Evolutionary conservation across 2,888 invertebrate species (phyloP), one percentile per base, ranked within the genome.

Genomic region (Hydropsyche betteni): DNA sequence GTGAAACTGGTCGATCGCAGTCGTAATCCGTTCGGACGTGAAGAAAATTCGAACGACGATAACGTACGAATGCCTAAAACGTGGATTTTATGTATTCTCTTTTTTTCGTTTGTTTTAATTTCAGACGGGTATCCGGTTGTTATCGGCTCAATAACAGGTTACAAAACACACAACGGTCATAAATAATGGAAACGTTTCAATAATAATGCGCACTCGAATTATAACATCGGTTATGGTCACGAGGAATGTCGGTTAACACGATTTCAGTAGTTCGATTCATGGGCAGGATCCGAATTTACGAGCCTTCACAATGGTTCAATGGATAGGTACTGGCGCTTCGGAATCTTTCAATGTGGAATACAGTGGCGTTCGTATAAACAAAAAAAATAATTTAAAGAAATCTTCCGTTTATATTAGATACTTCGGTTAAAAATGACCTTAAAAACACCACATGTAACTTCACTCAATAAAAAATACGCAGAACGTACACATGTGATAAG

Each of bases 231-330:
- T 64, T 64, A 64, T 64, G 64, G 64, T 64, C 36, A n/a, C 36
- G 36, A 36, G 64, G 64, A 70, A 70, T 64, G 53, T 36, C 52
- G 51, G 70, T 24, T 64, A 51, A 53, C 70, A 70, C 51, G 52
- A 34, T 33, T 72, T 72, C 72, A 36, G 72, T 72, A 72, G 72
- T 72, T 70, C 12, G 38, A 58, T 52, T 72, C 58, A 34, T 12
- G 58, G 55, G 33, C 34, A 58, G 36, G 72, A n/a, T 38, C 38
- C n/a, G 55, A 72, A 72, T 72, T 72, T 72, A 72, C 61, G 72
- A 72, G 72, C 44, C 33, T 58, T 50, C 64, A 64, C 64, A 64
- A 64, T 64, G 36, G 36, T 34, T 2, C 16, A 36, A 36, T 64
- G 34, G 64, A 64, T 24, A 64, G 36, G 64, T 24, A 5, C 36